These are phyloP conservation scores for Chrysomela aeneicollis DNA, from an alignment of 2,888 invertebrate species.

Conservation along the genomic window DNA sequence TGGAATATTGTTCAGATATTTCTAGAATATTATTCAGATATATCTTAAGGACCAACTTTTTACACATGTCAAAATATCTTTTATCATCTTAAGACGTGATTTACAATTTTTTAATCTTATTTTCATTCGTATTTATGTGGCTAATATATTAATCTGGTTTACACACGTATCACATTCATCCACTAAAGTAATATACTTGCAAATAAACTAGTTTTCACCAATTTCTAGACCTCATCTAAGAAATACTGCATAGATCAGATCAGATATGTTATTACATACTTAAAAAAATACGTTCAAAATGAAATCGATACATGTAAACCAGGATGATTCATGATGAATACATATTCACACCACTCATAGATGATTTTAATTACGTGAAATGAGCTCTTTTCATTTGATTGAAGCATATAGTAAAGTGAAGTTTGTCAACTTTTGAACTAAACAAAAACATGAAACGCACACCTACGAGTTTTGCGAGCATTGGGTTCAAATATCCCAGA, in stretches of 20 bases:
- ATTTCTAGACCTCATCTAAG: neutral
- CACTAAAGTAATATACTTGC: neutral
- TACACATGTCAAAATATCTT: constrained; percentile 19
- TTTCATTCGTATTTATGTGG: neutral
- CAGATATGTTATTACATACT: no score
- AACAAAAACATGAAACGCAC: no score
- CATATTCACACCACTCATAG: no score
- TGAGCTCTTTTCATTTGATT: neutral
- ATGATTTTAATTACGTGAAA: neutral
- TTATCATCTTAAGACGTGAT: constrained; percentile 19
- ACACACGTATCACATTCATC: neutral
- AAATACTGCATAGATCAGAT: no score
- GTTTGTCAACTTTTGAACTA: no score
- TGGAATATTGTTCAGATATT: neutral
- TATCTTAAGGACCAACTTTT: constrained; percentile 29
- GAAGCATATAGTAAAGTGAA: neutral
- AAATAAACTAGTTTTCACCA: neutral
- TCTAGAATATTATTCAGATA: neutral
- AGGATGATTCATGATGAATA: no score
- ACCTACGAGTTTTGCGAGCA: no score
- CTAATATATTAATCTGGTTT: neutral
- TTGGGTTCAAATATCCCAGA: no score
- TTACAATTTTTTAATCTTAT: constrained; percentile 19
- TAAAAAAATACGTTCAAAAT: no score
- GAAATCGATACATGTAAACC: neutral